Conservation (phyloP, 2,797 vertebrate species). For the Rhynchotus rufescens region DNA sequence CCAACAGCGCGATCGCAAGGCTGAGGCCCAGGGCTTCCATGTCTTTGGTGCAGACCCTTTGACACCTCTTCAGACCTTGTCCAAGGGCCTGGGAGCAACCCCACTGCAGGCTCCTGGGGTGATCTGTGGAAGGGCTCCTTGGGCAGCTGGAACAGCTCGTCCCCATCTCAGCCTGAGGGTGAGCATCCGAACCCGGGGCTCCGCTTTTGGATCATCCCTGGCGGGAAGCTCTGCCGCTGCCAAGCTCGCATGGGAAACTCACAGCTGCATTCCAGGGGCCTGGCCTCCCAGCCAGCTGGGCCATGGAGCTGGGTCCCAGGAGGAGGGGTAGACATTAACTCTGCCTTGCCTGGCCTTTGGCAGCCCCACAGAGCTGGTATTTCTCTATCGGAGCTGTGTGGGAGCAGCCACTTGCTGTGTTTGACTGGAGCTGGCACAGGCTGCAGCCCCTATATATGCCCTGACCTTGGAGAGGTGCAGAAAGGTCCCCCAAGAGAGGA, state of each 20-base stretch:
- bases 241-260: conserved; percentile 8
- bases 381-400: neutral
- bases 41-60: too few species aligned
- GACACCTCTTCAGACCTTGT: neutral
- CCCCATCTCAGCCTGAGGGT: neutral
- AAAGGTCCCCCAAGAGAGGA: neutral
- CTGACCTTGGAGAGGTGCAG: neutral
- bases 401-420: neutral
- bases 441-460: neutral
- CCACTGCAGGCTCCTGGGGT: neutral
- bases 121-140: neutral
- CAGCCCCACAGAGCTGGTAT: neutral
- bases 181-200: neutral
- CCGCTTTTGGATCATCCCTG: neutral
- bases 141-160: neutral
- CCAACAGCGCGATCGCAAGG: rapidly evolving
- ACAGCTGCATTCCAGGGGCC: rapidly evolving
- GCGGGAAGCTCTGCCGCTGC: neutral
- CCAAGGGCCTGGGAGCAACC: neutral
- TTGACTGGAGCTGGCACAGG: neutral
- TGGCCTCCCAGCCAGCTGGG: neutral
- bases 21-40: neutral
- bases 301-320: rapidly evolving
- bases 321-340: neutral
- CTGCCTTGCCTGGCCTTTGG: neutral